Conservation (phyloP, 2,888 invertebrate genomes). For the Tachina lurida region DNA sequence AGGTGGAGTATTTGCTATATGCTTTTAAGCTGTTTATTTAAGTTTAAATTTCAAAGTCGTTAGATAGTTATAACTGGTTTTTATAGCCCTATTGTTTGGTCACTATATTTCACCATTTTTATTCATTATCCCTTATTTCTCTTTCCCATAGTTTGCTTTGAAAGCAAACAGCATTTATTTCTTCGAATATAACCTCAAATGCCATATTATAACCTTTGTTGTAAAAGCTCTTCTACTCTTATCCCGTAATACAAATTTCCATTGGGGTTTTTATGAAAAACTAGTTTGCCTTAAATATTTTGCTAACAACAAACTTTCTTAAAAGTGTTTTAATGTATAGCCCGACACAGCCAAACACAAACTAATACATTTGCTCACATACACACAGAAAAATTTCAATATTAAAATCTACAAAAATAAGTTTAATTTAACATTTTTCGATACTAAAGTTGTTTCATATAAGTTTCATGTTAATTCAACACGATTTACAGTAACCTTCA, state of each 20-base stretch:
- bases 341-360: constrained; percentile 4
- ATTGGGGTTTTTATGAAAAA: neutral
- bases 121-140: neutral
- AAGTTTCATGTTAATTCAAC: too few relatives aligned
- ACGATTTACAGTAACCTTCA: too few relatives aligned
- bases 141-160: too few relatives aligned
- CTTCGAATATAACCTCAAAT: too few relatives aligned
- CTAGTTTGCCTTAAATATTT: constrained; percentile 9
- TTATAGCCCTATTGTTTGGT: neutral
- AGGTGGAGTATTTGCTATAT: constrained; percentile 19
- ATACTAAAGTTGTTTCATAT: too few relatives aligned
- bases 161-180: too few relatives aligned
- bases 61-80: neutral
- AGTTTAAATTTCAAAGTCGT: neutral
- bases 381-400: too few relatives aligned
- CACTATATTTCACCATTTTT: neutral
- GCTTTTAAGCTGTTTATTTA: constrained; percentile 18
- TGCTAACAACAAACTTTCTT: neutral
- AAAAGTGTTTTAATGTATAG: constrained; percentile 28
- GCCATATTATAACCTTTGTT: neutral
- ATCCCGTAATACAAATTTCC: neutral
- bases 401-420: too few relatives aligned
- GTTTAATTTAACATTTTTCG: too few relatives aligned
- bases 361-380: neutral
- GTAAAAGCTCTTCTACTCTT: neutral